phyloP scores from a whole-genome alignment of 2,888 invertebrate species.

The Brenthis daphne region DNA sequence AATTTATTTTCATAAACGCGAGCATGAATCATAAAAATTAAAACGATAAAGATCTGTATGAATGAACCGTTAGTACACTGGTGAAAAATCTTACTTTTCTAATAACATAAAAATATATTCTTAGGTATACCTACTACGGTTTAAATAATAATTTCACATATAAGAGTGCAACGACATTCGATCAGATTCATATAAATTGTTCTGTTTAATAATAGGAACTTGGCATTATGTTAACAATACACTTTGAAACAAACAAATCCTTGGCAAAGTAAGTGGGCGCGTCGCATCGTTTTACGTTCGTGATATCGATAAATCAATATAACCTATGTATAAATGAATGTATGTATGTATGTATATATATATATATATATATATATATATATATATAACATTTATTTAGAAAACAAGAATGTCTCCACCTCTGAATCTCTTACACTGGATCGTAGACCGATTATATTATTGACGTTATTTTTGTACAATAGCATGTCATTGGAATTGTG shows the following conservation, averaged over 20 bases:
- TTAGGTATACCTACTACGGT: too few relatives aligned
- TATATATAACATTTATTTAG: not conserved
- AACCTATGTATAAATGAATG: not conserved
- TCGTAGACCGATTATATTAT: conserved; percentile 34
- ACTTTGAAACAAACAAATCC: conserved; percentile 29
- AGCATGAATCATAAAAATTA: too few relatives aligned
- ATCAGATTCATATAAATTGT: not conserved
- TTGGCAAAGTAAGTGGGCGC: conserved; percentile 31
- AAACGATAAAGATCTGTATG: too few relatives aligned
- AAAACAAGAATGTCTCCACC: conserved; percentile 13
- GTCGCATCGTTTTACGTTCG: conserved; percentile 23
- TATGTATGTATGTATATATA: not conserved
- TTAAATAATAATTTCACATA: not conserved
- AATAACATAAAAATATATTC: too few relatives aligned
- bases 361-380: not conserved
- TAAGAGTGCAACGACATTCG: conserved; percentile 16
- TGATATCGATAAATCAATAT: conserved; percentile 31
- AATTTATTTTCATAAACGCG: too few relatives aligned
- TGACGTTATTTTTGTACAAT: conserved; percentile 37
- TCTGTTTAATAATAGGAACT: conserved; percentile 21
- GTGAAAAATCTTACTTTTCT: too few relatives aligned
- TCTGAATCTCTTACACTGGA: conserved; percentile 24
- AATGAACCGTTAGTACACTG: too few relatives aligned
- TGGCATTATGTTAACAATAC: conserved; percentile 30
- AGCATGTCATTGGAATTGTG: conserved; percentile 30